Conservation (phyloP, 2,797 vertebrate species). For the Psittacula echo region DNA sequence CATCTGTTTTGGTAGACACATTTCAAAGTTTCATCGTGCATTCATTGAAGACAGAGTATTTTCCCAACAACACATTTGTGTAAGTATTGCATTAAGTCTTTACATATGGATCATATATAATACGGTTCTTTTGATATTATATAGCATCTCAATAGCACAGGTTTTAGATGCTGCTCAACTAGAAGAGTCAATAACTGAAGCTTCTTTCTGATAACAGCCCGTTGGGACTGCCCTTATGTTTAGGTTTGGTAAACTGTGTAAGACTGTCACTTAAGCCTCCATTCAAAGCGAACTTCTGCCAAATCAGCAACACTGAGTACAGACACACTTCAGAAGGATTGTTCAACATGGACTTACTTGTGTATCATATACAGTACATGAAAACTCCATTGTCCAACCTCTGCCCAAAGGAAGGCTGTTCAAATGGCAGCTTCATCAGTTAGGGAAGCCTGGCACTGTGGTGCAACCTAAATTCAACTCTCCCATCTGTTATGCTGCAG, state of each 20-base stretch:
- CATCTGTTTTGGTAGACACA: background rate
- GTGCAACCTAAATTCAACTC: background rate
- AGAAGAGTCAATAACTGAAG: background rate
- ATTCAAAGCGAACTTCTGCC: background rate
- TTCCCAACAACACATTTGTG: background rate
- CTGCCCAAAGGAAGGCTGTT: background rate
- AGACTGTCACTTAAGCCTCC: background rate
- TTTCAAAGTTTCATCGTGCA: background rate
- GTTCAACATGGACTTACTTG: rapidly evolving
- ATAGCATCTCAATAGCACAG: background rate
- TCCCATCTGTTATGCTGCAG: rapidly evolving
- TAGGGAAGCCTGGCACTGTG: rapidly evolving
- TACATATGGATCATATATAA: background rate
- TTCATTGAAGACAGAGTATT: background rate
- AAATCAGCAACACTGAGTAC: rapidly evolving
- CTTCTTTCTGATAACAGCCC: background rate
- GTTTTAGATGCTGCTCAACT: background rate
- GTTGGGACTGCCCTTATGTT: background rate
- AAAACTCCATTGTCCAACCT: background rate
- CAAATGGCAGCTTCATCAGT: background rate
- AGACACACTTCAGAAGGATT: background rate
- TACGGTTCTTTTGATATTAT: background rate
- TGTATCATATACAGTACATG: rapidly evolving
- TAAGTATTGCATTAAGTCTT: background rate
- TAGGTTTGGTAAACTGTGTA: background rate